Evolutionary conservation across 2,888 invertebrate species (phyloP), one percentile per base, ranked within the genome.

Genomic region (Diaprepes abbreviatus): DNA sequence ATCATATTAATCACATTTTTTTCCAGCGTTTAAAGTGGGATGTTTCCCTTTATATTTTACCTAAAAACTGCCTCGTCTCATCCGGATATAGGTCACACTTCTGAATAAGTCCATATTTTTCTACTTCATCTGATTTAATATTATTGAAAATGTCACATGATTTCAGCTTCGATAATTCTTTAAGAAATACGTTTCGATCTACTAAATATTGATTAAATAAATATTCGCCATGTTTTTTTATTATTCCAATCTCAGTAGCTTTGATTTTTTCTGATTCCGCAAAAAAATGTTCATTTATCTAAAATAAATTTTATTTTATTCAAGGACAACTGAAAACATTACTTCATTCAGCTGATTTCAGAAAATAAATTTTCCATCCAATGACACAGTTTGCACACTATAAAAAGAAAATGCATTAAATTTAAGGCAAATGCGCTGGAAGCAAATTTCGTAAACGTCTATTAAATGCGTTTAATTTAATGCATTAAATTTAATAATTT

Each of bases 21-120:
- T n/a, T n/a, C n/a, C n/a, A n/a, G n/a, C n/a, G n/a, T n/a, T n/a
- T n/a, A n/a, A n/a, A n/a, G n/a, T n/a, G n/a, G n/a, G n/a, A n/a
- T n/a, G n/a, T n/a, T n/a, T n/a, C n/a, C n/a, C n/a, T n/a, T n/a
- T 21, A 38, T 24, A 28, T 17, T 38, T 62, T 75, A 83, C 82
- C 80, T 74, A 81, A 74, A 55, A 75, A 77, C 68, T 75, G 76
- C 69, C 77, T 78, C 3, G 79, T 68, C 16, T 63, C 64, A 31
- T 75, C 75, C 1, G 82, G 82, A 28, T 81, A 74, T 12, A 84
- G 68, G 71, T 82, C 80, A 7, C 66, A 66, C 10, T 77, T 75
- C 68, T 80, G 74, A 16, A 84, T 69, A 2, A 84, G 74, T 16
- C 77, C 76, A 71, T 79, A 82, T 57, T 78, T 77, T 10, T 28